Base-by-base conservation (phyloP, 2,888 invertebrate genomes). In the Caenorhabditis wallacei region DNA sequence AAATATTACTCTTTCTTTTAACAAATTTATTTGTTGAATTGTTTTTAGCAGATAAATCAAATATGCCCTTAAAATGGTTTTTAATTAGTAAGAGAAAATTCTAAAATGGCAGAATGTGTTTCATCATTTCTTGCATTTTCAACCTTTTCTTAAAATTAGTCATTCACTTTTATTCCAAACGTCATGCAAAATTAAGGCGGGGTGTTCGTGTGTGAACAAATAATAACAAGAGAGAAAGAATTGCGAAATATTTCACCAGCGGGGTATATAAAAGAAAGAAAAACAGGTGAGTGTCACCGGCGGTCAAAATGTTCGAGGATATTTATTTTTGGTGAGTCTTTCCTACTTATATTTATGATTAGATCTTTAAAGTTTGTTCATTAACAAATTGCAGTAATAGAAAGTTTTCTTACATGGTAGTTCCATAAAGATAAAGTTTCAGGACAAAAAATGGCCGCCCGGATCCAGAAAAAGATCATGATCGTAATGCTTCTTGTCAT, bases 361-460 rank as follows among this genome's bases (percentile, higher is more conserved):
- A 22, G 30, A 8, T 30, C 18, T 18, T 48, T 4, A n/a, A n/a
- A n/a, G n/a, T n/a, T n/a, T n/a, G n/a, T n/a, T n/a, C n/a, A n/a
- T 43, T 43, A 43, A 43, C 10, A 43, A 13, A 43, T n/a, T n/a
- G n/a, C n/a, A n/a, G n/a, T n/a, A n/a, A n/a, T n/a, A n/a, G n/a
- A n/a, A n/a, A n/a, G n/a, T n/a, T n/a, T n/a, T n/a, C n/a, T n/a
- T n/a, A n/a, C n/a, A n/a, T n/a, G n/a, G n/a, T n/a, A n/a, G n/a
- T n/a, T n/a, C n/a, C 16, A 43, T 43, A 8, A 8, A 13, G 10
- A 16, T 16, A 10, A 13, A 43, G 2, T 69, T 70, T 46, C 22
- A 70, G 70, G 70, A 35, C 59, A 13, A 70, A 70, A 70, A 59
- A 70, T 57, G 57, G 56, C 57, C 70, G 70, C 30, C 70, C 70